Evolutionary conservation across 2,888 invertebrate genomes (phyloP).

Genomic region (Drosophila formosana): DNA sequence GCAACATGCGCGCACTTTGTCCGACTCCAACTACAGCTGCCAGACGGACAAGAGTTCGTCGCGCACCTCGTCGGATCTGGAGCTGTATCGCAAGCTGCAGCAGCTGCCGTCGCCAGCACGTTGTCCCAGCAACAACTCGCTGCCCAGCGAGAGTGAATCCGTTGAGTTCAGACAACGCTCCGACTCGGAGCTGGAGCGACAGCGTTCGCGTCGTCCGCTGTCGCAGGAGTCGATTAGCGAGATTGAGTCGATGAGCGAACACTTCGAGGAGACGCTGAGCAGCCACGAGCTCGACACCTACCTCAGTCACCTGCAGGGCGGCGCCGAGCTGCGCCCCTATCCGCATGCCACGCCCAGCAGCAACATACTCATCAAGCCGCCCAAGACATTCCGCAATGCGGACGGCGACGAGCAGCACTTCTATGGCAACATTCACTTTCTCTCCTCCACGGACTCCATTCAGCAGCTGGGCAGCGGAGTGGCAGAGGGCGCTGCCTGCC

Average conservation of each 20-base stretch:
- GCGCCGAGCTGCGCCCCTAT: conserved; percentile 84
- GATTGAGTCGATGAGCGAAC: conserved; percentile 87
- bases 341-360: conserved; percentile 70
- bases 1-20: conserved; percentile 83
- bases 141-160: conserved; percentile 84
- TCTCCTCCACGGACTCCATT: conserved; percentile 84
- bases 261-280: conserved; percentile 86
- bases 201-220: conserved; percentile 90
- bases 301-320: conserved; percentile 88
- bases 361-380: conserved; percentile 83
- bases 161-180: conserved; percentile 86
- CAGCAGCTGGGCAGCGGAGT: conserved; percentile 75
- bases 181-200: conserved; percentile 87
- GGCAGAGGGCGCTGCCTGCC: conserved; percentile 49
- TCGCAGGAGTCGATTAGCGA: conserved; percentile 91
- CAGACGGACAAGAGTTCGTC: conserved; percentile 84
- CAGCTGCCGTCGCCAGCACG: conserved; percentile 64
- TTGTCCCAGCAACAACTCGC: conserved; percentile 82
- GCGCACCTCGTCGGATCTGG: conserved; percentile 84
- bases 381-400: conserved; percentile 84
- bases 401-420: conserved; percentile 82
- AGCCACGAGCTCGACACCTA: conserved; percentile 90
- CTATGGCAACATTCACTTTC: conserved; percentile 84
- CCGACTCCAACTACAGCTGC: conserved; percentile 85
- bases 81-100: conserved; percentile 84